Evolutionary conservation across 2,113 vertebrate genomes (phyloP).

Genomic region (Cervus canadensis): DNA sequence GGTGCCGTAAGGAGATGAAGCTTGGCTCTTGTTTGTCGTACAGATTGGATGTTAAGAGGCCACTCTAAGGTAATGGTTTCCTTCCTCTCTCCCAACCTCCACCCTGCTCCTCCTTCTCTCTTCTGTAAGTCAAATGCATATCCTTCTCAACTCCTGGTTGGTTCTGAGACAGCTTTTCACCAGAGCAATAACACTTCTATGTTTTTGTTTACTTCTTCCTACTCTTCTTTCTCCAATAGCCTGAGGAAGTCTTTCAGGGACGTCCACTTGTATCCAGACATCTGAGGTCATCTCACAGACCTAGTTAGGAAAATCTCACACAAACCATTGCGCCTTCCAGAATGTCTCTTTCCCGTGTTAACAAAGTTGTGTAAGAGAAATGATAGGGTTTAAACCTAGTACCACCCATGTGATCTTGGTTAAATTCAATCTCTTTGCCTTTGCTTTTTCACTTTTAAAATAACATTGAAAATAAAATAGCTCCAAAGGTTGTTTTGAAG

Average conservation of each 20-base stretch:
- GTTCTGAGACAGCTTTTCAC: background rate
- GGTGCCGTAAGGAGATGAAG: background rate
- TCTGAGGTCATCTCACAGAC: background rate
- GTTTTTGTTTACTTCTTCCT: background rate
- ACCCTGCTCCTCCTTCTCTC: background rate
- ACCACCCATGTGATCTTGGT: background rate
- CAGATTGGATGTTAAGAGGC: background rate
- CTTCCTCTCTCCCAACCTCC: background rate
- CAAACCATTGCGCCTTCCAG: background rate
- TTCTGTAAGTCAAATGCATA: background rate
- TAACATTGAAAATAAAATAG: background rate
- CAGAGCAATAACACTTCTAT: background rate
- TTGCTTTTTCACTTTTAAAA: background rate
- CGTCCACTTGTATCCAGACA: background rate
- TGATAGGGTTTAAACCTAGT: background rate
- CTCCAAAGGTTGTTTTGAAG: background rate
- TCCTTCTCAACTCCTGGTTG: background rate
- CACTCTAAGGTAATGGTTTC: background rate
- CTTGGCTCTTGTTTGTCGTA: background rate
- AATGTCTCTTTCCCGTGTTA: background rate
- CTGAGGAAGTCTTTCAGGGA: background rate
- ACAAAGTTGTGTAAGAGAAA: background rate
- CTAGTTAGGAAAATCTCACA: background rate
- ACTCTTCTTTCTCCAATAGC: background rate
- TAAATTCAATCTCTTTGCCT: background rate